Evolutionary conservation across 2,888 invertebrate genomes (phyloP), one percentile per base, ranked within the genome.

Genomic region (Brachyptera risi): DNA sequence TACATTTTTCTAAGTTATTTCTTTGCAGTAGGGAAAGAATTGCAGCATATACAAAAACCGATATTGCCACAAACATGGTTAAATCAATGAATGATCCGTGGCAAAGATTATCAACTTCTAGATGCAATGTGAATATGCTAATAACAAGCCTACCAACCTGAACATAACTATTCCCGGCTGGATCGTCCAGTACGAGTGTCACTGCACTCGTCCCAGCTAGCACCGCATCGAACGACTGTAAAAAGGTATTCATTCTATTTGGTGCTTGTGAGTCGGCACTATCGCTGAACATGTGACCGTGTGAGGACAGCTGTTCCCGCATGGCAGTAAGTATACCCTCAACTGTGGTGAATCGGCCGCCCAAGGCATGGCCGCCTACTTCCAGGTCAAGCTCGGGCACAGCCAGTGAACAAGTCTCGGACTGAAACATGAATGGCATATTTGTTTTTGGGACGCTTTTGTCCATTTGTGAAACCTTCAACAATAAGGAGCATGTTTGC

Each of bases 131-230:
- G n/a, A n/a, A n/a, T n/a, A n/a, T n/a, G n/a, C n/a, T n/a, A n/a
- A n/a, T n/a, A n/a, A n/a, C n/a, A n/a, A n/a, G n/a, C n/a, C n/a
- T n/a, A 58, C 50, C 63, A 68, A 81, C 82, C 79, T 94, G 92
- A 44, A 98, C 82, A 73, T 96, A 98, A 66, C 96, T 96, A 76
- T 98, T 98, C 0, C 99, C 99, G 7, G 97, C 93, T 1, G 98
- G 96, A 79, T 99, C 99, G 74, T 98, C 94, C 65, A 99, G 76
- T 2, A 97, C 73, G 1, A 99, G 67, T 0, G 94, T 94, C 0
- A 90, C 80, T 3, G 78, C 68, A 9, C 76, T 74, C 67, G 83
- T 75, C 1, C 88, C 82, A 0, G 79, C 75, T 19, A 92, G 72
- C 11, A 92, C 83, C 58, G 84, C 77, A 47, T 88, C 82, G 59